Evolutionary conservation across 2,113 vertebrate species (phyloP).

Genomic region (Oreotrochilus melanogaster): DNA sequence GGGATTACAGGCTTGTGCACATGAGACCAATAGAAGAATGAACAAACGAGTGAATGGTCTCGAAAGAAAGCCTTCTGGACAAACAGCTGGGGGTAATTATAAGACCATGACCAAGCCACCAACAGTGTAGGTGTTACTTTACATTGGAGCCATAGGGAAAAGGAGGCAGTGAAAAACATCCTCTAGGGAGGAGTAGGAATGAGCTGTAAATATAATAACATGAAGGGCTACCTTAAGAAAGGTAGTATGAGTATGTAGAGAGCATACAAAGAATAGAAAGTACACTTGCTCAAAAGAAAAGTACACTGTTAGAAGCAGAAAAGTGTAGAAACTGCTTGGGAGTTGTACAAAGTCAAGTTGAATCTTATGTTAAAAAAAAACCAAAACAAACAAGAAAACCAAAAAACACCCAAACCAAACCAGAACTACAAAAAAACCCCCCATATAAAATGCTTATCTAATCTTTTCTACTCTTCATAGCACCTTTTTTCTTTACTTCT

Average conservation of each 20-base stretch:
- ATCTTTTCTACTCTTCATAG: neutral
- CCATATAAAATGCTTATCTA: neutral
- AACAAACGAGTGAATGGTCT: neutral
- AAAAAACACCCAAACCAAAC: no score
- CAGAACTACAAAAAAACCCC: no score
- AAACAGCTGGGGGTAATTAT: neutral
- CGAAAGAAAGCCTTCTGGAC: neutral
- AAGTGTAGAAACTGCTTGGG: neutral
- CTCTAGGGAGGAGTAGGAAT: neutral
- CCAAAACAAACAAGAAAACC: no score
- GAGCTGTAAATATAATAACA: neutral
- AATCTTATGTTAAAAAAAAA: neutral
- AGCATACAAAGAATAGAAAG: neutral
- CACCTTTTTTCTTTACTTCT: neutral
- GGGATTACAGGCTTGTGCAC: neutral
- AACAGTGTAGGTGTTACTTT: conserved; percentile 22
- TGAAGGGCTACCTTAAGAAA: neutral
- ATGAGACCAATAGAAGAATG: neutral
- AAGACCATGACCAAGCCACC: neutral
- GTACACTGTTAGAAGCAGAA: neutral
- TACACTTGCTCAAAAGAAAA: neutral
- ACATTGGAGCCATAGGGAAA: neutral
- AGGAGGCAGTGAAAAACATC: neutral
- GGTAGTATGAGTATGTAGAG: neutral
- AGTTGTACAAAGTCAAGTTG: neutral